Conservation (phyloP, 2,113 vertebrate species). For the Myocastor coypus region DNA sequence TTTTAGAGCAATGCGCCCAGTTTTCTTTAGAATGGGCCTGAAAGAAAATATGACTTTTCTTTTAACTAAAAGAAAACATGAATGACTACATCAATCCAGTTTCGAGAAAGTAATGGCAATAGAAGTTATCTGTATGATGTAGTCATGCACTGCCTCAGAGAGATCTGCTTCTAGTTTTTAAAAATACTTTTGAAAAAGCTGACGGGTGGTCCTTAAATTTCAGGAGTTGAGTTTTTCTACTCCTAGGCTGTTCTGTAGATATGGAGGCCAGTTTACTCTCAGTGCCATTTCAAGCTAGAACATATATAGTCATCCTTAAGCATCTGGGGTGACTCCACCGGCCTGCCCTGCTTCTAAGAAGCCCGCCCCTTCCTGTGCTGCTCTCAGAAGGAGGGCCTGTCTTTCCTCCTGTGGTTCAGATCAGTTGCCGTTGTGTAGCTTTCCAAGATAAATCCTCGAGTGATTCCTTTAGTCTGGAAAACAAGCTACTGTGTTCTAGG, state of each 20-base stretch:
- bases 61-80: too few species aligned
- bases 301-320: constrained; percentile 2
- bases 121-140: not conserved
- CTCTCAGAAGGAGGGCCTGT: not conserved
- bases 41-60: constrained; percentile 27
- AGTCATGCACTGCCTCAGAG: not conserved
- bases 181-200: constrained; percentile 19
- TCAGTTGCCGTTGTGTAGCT: not conserved
- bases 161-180: not conserved
- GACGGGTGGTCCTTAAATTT: not conserved
- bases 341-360: not conserved
- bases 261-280: constrained; percentile 35
- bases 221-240: not conserved
- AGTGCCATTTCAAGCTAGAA: not conserved
- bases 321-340: not conserved
- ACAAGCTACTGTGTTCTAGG: constrained; percentile 24
- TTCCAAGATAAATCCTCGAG: constrained; percentile 50
- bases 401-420: not conserved
- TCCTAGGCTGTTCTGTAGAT: not conserved
- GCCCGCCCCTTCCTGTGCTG: not conserved
- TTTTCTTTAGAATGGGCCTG: constrained; percentile 1
- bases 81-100: not conserved
- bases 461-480: constrained; percentile 60
- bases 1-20: constrained; percentile 6
- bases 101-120: constrained; percentile 56